Evolutionary conservation across 2,888 invertebrate genomes (phyloP), one percentile per base, ranked within the genome.

Genomic region (Protula sp.): DNA sequence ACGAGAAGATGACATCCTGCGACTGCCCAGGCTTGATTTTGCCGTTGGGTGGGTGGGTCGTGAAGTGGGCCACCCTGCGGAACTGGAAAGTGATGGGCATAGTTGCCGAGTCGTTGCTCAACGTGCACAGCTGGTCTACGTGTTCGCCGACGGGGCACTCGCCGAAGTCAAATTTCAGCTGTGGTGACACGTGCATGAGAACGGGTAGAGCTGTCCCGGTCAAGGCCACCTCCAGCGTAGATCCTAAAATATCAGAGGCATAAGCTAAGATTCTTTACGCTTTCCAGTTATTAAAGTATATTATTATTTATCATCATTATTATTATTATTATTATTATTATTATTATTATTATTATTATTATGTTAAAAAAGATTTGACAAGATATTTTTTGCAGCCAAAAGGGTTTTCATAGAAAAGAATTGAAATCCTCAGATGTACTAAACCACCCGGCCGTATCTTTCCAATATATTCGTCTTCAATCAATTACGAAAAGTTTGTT

Each of bases 121-220:
- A 66, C 0, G 72, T 72, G 61, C 77, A 78, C 27, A 73, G 58
- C 3, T 72, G 66, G 58, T 79, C 77, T 2, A 73, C 73, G 67
- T 74, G 74, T 58, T 78, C 75, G 1, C 76, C 76, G 0, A 79
- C 75, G 4, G 70, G 72, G 60, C 77, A 77, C 63, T 74, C 72
- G 3, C 78, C 79, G 65, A 80, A 80, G 62, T 80, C 74, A 60
- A 72, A 74, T 55, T 70, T 72, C 27, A 65, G 65, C n/a, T 71
- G 66, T 4, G 79, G 77, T 5, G 57, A 52, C 9, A 81, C 70
- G 47, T 69, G 66, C 45, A 81, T 59, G 28, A 76, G 62, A 2
- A 81, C 79, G 3, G 81, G 80, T 27, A 80, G 66, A 0, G 81
- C 80, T 47, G 80, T 80, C n/a, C 76, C 81, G 3, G 78, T 78